Conservation (phyloP, 2,113 vertebrate genomes). For the Malurus alboscapulatus region DNA sequence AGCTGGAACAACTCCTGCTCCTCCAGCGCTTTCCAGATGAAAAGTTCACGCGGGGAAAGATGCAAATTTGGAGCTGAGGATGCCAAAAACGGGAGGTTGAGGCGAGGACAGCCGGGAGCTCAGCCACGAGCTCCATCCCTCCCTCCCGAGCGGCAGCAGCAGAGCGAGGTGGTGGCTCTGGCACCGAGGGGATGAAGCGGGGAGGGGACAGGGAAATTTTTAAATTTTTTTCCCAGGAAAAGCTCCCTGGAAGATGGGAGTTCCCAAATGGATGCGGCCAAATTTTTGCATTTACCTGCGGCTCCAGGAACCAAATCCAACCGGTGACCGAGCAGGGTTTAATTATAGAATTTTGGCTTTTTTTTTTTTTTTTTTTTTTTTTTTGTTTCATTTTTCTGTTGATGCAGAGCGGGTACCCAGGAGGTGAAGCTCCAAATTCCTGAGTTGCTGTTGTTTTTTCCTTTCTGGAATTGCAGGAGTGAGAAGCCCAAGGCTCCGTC, state of each 20-base stretch:
- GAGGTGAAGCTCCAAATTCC: neutral
- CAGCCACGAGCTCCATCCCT: too few relatives aligned
- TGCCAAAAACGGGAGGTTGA: too few relatives aligned
- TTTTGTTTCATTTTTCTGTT: neutral
- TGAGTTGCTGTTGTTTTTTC: neutral
- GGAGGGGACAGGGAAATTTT: neutral
- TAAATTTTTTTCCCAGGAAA: too few relatives aligned
- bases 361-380: too few relatives aligned
- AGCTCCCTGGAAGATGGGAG: too few relatives aligned
- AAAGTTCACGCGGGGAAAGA: too few relatives aligned
- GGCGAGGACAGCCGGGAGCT: too few relatives aligned
- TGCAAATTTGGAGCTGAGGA: neutral
- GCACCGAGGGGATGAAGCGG: neutral
- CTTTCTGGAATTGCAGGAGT: neutral
- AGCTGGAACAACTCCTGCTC: neutral
- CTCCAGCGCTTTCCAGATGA: too few relatives aligned
- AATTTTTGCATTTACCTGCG: neutral
- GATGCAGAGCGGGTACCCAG: neutral
- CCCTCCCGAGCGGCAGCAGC: too few relatives aligned
- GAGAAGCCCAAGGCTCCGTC: neutral
- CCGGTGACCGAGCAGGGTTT: neutral
- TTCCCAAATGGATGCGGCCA: neutral
- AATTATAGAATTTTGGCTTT: neutral
- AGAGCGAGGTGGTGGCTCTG: too few relatives aligned
- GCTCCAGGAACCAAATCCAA: neutral